Percentiles rank a stretch among this genome's conserved stretches.
Conservation (phyloP, 1,140 invertebrate species). For the Wiebesia pumilae region DNA sequence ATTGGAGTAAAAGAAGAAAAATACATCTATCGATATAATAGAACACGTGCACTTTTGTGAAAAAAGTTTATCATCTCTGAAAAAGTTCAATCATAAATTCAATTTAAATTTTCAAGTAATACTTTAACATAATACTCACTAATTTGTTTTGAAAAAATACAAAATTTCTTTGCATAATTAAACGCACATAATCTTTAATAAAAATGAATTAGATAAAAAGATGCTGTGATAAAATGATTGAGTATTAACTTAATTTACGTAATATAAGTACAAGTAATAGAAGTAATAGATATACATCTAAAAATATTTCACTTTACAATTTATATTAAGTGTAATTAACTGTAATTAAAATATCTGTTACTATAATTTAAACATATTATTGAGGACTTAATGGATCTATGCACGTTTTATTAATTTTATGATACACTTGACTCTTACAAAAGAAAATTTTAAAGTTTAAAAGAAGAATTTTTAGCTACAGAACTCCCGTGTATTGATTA, state of each 20-base stretch:
- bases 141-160: too few relatives aligned
- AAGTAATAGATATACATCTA: background rate
- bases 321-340: background rate
- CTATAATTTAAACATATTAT: background rate
- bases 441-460: background rate
- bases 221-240: background rate
- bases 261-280: background rate
- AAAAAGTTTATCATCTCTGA: too few relatives aligned
- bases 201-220: background rate
- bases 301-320: slow-evolving; percentile 10
- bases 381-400: background rate
- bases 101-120: too few relatives aligned
- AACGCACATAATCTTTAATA: background rate
- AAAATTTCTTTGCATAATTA: too few relatives aligned
- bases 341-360: background rate
- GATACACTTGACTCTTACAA: too few relatives aligned
- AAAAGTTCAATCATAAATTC: too few relatives aligned
- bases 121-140: too few relatives aligned
- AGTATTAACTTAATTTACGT: background rate
- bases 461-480: background rate
- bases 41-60: too few relatives aligned
- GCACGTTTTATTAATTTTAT: background rate
- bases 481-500: background rate
- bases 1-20: background rate
- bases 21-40: too few relatives aligned